Percentiles rank a stretch among this genome's conserved stretches.
phyloP scores from a whole-genome alignment of 2,888 invertebrate genomes.

The Harpagoxenus sublaevis region DNA sequence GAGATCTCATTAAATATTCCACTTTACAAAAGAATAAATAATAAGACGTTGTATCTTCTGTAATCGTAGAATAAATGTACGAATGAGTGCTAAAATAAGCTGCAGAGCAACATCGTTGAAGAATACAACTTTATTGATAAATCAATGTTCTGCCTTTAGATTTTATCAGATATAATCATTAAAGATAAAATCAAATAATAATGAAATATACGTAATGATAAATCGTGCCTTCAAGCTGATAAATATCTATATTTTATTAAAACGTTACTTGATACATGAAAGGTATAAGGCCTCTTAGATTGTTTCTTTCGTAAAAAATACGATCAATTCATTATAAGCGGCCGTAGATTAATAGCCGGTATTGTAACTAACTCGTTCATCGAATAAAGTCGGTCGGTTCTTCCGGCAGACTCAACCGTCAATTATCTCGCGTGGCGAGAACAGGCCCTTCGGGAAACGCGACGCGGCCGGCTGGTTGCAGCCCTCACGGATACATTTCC shows the following conservation, averaged over 20 bases:
- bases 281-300: not conserved
- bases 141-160: not conserved
- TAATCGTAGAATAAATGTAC: not conserved
- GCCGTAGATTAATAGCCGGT: constrained; percentile 42
- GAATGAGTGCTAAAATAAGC: not conserved
- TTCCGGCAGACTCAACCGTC: constrained; percentile 45
- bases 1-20: not conserved
- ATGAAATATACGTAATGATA: not conserved
- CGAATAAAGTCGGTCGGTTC: constrained; percentile 40
- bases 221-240: not conserved
- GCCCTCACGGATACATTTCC: constrained; percentile 34
- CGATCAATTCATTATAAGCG: constrained; percentile 20
- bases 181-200: not conserved
- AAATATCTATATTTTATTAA: not conserved
- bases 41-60: not conserved
- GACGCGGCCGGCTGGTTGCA: constrained; percentile 23
- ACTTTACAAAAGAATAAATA: not conserved
- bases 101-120: not conserved
- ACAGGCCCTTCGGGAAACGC: constrained; percentile 36
- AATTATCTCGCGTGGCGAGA: constrained; percentile 47
- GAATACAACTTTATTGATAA: not conserved
- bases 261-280: not conserved
- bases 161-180: not conserved
- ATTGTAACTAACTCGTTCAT: constrained; percentile 31
- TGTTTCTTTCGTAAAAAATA: not conserved